Base-by-base conservation (phyloP, 2,888 invertebrate genomes). In the Macaria notata region DNA sequence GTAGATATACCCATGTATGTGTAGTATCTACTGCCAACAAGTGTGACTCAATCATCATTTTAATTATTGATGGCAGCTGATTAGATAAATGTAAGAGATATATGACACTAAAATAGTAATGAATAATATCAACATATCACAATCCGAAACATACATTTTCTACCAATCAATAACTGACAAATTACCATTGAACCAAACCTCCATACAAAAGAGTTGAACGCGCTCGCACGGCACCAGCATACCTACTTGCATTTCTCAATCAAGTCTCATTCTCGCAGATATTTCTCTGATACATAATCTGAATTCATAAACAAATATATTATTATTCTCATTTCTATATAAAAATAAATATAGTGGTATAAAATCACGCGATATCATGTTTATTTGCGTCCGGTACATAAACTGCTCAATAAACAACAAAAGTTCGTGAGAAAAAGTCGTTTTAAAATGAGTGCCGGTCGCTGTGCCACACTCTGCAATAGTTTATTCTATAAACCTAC, bases 191-290 rank as follows among this genome's bases (percentile, higher is more conserved):
- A n/a, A n/a, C 19, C 2, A 19, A 19, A 19, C 2, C 19, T 19
- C 19, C 19, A 19, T 19, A 19, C 19, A 19, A 59, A 61, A 63
- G 56, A 61, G 4, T 45, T 61, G 54, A 63, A 61, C 63, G 58
- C 56, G 58, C 49, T 56, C 51, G 9, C 52, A 50, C 8, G 31
- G 42, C n/a, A 41, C 9, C 44, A 33, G 9, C 31, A 29, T 6
- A 29, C n/a, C n/a, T n/a, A n/a, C 29, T 41, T 38, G 19, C 5
- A 43, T 54, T 29, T 54, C 30, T 9, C 36, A 48, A 38, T 31
- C 4, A 31, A 46, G 43, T 46, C 31, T 31, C 3, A 48, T 30
- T 41, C 42, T 42, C 45, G 36, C 36, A 46, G 41, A 33, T 52
- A 44, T 36, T 19, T 19, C 19, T 19, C 19, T 19, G 19, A 19